A percentile compares a stretch with the other conserved stretches of the same genome.
phyloP scores from a whole-genome alignment of 92 coral and sea anemone species.

The Phenganax marumi region DNA sequence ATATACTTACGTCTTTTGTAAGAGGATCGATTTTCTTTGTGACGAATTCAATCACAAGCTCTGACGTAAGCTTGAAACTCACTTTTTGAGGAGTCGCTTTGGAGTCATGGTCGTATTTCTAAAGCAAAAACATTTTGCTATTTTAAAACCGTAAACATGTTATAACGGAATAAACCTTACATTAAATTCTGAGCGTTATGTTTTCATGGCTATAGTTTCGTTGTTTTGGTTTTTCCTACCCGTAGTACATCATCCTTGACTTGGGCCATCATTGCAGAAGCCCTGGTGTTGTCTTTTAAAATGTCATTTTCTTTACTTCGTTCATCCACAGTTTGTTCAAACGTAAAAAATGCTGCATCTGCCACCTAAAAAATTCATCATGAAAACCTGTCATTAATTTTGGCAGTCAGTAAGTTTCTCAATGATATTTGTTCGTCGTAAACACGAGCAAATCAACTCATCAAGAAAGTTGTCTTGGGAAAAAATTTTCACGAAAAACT shows the following conservation, averaged over 20 bases:
- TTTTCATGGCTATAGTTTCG: not conserved
- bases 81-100: constrained; percentile 19
- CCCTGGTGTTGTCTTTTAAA: constrained; percentile 62
- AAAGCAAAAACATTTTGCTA: not conserved
- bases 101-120: constrained; percentile 40
- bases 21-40: constrained; percentile 33
- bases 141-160: not conserved
- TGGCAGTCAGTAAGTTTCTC: too few species aligned
- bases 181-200: too few species aligned
- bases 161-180: not conserved
- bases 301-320: constrained; percentile 64
- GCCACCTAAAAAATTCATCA: constrained; percentile 50
- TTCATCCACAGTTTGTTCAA: constrained; percentile 72
- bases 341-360: constrained; percentile 71
- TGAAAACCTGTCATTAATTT: too few species aligned
- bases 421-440: too few species aligned
- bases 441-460: too few species aligned
- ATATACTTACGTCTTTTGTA: constrained; percentile 28
- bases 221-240: constrained; percentile 46
- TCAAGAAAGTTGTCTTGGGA: too few species aligned
- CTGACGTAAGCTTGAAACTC: constrained; percentile 9
- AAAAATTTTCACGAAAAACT: too few species aligned
- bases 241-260: constrained; percentile 67
- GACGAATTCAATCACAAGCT: constrained; percentile 14
- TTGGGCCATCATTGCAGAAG: constrained; percentile 65